Base-by-base conservation (phyloP, 1,140 invertebrate genomes). In the Lepidurus apus region DNA sequence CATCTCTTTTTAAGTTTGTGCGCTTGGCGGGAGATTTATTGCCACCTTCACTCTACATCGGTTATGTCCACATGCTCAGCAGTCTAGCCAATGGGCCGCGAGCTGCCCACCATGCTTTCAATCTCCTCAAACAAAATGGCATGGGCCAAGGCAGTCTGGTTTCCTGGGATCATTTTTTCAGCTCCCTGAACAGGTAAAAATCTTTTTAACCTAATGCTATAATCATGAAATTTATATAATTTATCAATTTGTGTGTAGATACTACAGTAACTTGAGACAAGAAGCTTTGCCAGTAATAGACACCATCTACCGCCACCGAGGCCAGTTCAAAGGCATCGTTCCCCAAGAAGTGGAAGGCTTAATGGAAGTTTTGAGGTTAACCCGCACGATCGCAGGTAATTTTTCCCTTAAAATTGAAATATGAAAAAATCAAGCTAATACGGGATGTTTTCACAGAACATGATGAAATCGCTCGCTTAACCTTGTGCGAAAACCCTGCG, bases 151-250 rank as follows among this genome's bases (percentile, higher is more conserved):
- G 84, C 11, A 86, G 84, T 81, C 84, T 84, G 65, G 84, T 95
- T 17, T 93, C 92, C 0, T 95, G 94, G 92, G 93, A 96, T 83
- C 93, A 96, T 83, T 95, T 98, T 83, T 96, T 98, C 82, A 88
- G 87, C 7, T 94, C 95, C 0, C 87, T 98, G 53, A 89, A 90
- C 78, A 90, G 92, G 80, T 97, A 93, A 42, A 91, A 91, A 82
- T 87, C 85, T 78, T 77, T 75, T 76, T 74, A 43, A 74, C 65
- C 10, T 75, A 74, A 43, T 74, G 76, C 74, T 6, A 11, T 13
- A 17, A 7, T 17, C 34, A 34, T 34, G 34, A 34, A 65, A 65
- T 17, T 7, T n/a, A 65, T 24, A 44, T 76, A 34, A 65, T 42
- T 3, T 43, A 75, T 47, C 47, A 42, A 80, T 79, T 80, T 79